Evolutionary conservation across 1,140 invertebrate genomes (phyloP), one percentile per base, ranked within the genome.

Genomic region (Macrosteles quadrilineatus): DNA sequence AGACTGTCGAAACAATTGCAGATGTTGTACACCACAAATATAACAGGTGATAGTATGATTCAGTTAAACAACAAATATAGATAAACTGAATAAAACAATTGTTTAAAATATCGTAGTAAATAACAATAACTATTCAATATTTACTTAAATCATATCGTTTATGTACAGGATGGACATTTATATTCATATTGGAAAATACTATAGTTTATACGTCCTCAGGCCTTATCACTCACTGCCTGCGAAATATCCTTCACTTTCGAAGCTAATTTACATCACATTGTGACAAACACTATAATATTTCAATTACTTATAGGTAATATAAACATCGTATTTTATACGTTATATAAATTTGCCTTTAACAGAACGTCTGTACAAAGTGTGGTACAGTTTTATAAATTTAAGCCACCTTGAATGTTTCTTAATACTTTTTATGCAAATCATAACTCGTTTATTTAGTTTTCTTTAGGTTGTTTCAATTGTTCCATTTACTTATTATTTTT

Each of bases 151-250:
- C 21, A 50, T 23, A 27, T 4, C 9, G 12, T 25, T 25, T 59
- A 59, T 59, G 25, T 59, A 59, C 55, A 59, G 23, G 55, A 59
- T 59, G 55, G 55, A 59, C 55, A 59, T 59, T 59, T 30, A 59
- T 59, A 59, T 59, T 27, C 12, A 14, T 59, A 21, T 27, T 27
- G 23, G 12, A 23, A 59, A 59, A 59, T 14, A 21, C 12, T 25
- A 21, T 23, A 59, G n/a, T n/a, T 21, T 50, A 50, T 50, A 59
- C 55, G 55, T 59, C 55, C 55, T 27, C 27, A 59, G 12, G 55
- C 23, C 14, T 25, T 6, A 19, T 4, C 21, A 3, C 4, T 59
- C 12, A 23, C 55, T 21, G 14, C 23, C 9, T 21, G 14, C 25
- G 25, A 25, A 59, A 29, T 23, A 4, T 6, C 23, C n/a, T 59